A percentile compares a stretch with the other conserved stretches of the same genome.
phyloP scores from a whole-genome alignment of 2,797 vertebrate species.

The Galaxias olidus region DNA sequence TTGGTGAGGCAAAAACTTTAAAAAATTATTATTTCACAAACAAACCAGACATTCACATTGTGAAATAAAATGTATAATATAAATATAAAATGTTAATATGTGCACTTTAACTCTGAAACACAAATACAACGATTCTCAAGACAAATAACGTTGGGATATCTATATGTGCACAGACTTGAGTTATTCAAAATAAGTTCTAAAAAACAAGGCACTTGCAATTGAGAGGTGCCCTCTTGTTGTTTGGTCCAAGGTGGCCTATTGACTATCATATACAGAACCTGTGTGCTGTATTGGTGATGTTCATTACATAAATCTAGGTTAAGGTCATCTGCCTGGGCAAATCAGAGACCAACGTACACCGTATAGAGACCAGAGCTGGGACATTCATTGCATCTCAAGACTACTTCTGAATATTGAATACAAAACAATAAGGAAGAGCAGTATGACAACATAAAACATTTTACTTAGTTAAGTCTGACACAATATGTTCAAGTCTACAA shows the following conservation, averaged over 20 bases:
- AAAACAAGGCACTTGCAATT: conserved; percentile 51
- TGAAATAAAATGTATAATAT: conserved; percentile 90
- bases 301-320: conserved; percentile 44
- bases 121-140: conserved; percentile 43
- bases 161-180: too few species aligned
- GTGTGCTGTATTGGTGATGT: conserved; percentile 33
- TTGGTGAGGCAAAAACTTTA: conserved; percentile 85
- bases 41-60: conserved; percentile 90
- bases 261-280: conserved; percentile 31
- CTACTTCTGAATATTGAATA: conserved; percentile 34
- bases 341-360: conserved; percentile 18
- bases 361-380: conserved; percentile 46
- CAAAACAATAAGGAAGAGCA: conserved; percentile 64
- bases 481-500: conserved; percentile 75
- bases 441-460: conserved; percentile 76
- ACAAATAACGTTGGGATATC: not conserved
- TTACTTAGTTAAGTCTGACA: conserved; percentile 61
- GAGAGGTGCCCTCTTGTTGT: conserved; percentile 40
- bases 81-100: conserved; percentile 91
- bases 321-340: conserved; percentile 26
- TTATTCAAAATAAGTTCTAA: not conserved
- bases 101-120: conserved; percentile 80
- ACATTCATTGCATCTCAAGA: conserved; percentile 47
- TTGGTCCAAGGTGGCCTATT: conserved; percentile 55
- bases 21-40: conserved; percentile 76